A percentile compares a stretch with the other conserved stretches of the same genome.
Evolutionary conservation across 92 coral and sea anemone species (phyloP).

Genomic region (Siderastrea radians): DNA sequence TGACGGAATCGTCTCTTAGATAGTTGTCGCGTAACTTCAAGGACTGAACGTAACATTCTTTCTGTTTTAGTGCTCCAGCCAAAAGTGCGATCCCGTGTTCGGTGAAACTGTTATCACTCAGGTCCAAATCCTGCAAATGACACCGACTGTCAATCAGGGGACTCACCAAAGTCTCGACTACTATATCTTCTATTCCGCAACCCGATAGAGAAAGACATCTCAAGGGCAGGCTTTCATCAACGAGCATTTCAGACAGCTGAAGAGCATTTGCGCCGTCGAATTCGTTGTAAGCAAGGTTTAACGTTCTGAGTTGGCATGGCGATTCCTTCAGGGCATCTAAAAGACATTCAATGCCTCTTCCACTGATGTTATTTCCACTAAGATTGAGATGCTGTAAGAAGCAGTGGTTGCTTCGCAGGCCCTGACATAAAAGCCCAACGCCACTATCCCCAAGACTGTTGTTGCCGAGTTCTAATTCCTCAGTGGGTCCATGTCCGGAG

Average conservation of each 20-base stretch:
- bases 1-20: background rate
- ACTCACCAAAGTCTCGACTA: background rate
- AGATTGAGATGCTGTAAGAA: background rate
- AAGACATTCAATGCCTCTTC: background rate
- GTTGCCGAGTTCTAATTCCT: background rate
- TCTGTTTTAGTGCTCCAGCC: background rate
- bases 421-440: background rate
- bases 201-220: background rate
- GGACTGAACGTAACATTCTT: background rate
- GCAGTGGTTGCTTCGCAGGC: background rate
- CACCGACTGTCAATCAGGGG: background rate
- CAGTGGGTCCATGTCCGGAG: slow-evolving; percentile 7
- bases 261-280: background rate
- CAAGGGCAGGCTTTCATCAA: background rate
- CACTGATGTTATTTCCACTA: background rate
- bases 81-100: background rate
- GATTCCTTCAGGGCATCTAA: background rate
- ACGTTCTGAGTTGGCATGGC: slow-evolving; percentile 1
- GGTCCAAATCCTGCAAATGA: background rate
- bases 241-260: background rate
- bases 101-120: background rate
- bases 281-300: slow-evolving; percentile 4
- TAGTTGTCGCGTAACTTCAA: background rate
- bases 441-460: slow-evolving; percentile 5
- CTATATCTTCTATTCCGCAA: background rate